Conservation (phyloP, 2,888 invertebrate genomes). For the Drosophila vallismaia region DNA sequence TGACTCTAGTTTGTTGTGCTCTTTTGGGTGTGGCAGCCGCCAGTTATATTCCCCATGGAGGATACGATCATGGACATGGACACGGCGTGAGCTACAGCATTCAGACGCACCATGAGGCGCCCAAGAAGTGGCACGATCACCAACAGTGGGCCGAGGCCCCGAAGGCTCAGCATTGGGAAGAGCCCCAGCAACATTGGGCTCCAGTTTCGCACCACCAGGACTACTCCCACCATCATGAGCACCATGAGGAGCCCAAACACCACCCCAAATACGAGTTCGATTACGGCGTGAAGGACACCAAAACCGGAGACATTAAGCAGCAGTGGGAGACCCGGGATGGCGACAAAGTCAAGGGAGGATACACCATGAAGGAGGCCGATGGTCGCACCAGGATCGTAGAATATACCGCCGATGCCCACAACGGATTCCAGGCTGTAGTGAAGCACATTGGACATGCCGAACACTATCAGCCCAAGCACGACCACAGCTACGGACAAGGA, state of each 20-base stretch:
- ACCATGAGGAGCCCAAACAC: conserved; percentile 82
- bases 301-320: conserved; percentile 85
- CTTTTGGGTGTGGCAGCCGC: conserved; percentile 59
- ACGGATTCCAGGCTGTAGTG: conserved; percentile 85
- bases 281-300: conserved; percentile 84
- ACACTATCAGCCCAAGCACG: conserved; percentile 63
- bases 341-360: conserved; percentile 84
- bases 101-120: conserved; percentile 62
- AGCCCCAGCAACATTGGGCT: conserved; percentile 57
- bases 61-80: conserved; percentile 47
- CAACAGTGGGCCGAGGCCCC: conserved; percentile 42
- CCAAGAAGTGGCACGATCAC: conserved; percentile 64
- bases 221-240: conserved; percentile 62
- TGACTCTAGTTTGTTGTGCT: conserved; percentile 51
- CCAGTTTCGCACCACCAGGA: conserved; percentile 33
- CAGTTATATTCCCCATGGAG: conserved; percentile 61
- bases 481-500: conserved; percentile 49
- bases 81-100: conserved; percentile 69
- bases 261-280: conserved; percentile 84
- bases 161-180: conserved; percentile 64
- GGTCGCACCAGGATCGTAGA: conserved; percentile 85
- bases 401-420: conserved; percentile 84
- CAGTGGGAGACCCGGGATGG: conserved; percentile 85
- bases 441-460: conserved; percentile 84
- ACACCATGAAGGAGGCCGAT: conserved; percentile 85